Conservation (phyloP, 2,113 vertebrate genomes). For the Callipepla californica region DNA sequence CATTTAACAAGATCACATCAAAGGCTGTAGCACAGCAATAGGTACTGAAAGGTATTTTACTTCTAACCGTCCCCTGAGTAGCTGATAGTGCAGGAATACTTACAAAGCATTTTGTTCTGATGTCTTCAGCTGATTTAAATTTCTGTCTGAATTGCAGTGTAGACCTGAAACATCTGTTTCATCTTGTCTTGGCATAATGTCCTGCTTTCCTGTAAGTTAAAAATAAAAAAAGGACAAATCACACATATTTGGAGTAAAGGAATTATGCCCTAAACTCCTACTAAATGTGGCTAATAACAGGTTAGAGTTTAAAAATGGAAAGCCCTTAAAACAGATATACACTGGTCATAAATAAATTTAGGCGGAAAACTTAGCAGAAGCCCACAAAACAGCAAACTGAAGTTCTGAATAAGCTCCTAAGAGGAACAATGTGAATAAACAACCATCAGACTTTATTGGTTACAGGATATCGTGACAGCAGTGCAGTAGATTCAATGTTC, state of each 20-base stretch:
- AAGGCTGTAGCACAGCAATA: not conserved
- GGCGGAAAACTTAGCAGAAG: slow-evolving; percentile 9
- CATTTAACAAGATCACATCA: slow-evolving; percentile 15
- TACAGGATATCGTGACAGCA: not conserved
- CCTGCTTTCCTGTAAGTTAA: slow-evolving; percentile 35
- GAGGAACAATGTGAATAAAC: not conserved
- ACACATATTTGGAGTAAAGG: not conserved
- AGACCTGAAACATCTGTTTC: slow-evolving; percentile 33
- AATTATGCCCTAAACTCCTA: slow-evolving; percentile 17
- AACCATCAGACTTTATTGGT: not conserved
- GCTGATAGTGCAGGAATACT: not conserved
- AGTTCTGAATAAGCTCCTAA: slow-evolving; percentile 21
- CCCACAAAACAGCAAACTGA: slow-evolving; percentile 19
- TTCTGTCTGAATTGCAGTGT: slow-evolving; percentile 21
- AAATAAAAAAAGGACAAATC: slow-evolving; percentile 10
- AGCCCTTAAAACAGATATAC: not conserved
- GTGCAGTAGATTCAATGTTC: not conserved
- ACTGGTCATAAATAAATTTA: slow-evolving; percentile 30
- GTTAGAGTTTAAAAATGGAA: slow-evolving; percentile 50
- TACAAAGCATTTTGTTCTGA: slow-evolving; percentile 10
- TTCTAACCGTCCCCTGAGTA: not conserved
- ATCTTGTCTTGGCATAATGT: not conserved
- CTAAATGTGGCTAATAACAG: slow-evolving; percentile 45
- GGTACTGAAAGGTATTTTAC: not conserved
- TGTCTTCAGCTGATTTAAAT: slow-evolving; percentile 36